Evolutionary conservation across 2,113 vertebrate species (phyloP).

Genomic region (Lagopus muta): DNA sequence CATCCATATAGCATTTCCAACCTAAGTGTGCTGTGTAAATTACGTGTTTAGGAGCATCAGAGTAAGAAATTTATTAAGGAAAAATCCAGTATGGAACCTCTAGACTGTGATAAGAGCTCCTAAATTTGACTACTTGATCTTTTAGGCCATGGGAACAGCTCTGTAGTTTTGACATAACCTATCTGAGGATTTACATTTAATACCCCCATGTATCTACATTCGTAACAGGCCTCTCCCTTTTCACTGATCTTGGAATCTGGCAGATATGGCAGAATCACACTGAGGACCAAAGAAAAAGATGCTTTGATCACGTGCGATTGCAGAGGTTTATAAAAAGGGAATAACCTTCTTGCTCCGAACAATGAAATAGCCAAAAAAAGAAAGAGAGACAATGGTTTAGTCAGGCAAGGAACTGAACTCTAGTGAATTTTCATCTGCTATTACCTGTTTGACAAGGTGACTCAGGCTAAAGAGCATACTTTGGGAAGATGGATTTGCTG

Average conservation of each 20-base stretch:
- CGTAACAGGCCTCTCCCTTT: background rate
- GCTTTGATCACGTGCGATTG: background rate
- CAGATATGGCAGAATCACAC: background rate
- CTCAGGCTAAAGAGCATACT: conserved; percentile 1
- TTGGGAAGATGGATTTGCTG: conserved; percentile 53
- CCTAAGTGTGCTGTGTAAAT: background rate
- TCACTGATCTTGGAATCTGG: background rate
- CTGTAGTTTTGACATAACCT: background rate
- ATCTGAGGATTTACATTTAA: background rate
- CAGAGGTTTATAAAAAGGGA: background rate
- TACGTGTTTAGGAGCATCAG: background rate
- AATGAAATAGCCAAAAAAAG: background rate
- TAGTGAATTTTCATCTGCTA: conserved; percentile 28
- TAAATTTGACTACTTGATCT: background rate
- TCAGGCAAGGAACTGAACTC: background rate
- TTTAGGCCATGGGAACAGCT: background rate
- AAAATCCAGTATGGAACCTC: background rate
- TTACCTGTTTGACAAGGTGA: conserved; percentile 53
- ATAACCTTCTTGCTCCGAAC: background rate
- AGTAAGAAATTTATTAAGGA: background rate
- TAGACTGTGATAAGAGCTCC: background rate
- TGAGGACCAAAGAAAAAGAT: background rate
- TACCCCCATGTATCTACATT: background rate
- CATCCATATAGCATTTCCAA: background rate
- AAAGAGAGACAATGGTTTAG: background rate